Base-by-base conservation (phyloP, 2,797 vertebrate species). In the Halcyon chelicuti region DNA sequence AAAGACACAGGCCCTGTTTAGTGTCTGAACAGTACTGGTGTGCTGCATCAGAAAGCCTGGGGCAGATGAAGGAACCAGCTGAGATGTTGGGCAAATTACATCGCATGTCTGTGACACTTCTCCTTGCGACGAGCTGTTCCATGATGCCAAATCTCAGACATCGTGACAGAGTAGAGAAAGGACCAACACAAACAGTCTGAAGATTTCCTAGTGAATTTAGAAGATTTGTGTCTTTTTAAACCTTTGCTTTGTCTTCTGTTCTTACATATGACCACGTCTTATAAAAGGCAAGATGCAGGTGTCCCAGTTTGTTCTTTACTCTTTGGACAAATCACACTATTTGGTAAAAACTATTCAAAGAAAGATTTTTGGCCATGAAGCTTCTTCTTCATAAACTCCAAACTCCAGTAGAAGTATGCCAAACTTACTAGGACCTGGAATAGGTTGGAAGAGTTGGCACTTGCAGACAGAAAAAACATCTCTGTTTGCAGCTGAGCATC, bases 311-410 rank as follows among this genome's bases (percentile, higher is more conserved):
- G 3, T 61, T 17, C 33, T 86, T 90, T 60, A 61, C 4, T 62
- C 23, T 86, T 79, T 72, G 37, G 51, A 25, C 0, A 0, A 88
- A 86, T 42, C 5, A 61, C 0, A 0, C 10, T 33, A 52, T 12
- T 58, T 54, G 12, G 4, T n/a, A 58, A 90, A 77, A 82, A 17
- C 5, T n/a, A 14, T 49, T 75, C 19, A n/a, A 40, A 63, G 25
- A 25, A 25, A 81, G 16, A 42, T n/a, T 35, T 60, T 55, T 74
- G 44, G 13, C 14, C 26, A 60, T 4, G 10, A 37, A 31, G 5
- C 7, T 81, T 76, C 15, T 60, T 72, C 15, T 60, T 58, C 44
- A 46, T 72, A 76, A 67, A 62, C 60, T 54, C 28, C 31, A 67
- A 33, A 62, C 60, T 54, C 28, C 31, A 22, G 17, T 26, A 72